phyloP scores from a whole-genome alignment of 2,888 invertebrate species.

The Limnephilus lunatus region DNA sequence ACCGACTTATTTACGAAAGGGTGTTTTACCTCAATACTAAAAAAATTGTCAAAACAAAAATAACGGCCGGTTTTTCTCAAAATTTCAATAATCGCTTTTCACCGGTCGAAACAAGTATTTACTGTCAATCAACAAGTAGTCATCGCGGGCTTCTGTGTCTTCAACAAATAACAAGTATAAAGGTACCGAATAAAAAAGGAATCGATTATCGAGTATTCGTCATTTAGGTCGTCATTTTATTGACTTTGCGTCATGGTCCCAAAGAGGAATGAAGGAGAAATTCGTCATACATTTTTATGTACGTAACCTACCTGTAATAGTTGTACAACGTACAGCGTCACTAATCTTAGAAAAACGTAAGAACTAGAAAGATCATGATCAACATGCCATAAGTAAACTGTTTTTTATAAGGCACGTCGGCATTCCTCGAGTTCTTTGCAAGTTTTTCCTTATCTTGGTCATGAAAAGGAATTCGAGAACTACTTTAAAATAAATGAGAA shows the following conservation, averaged over 20 bases:
- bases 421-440: not conserved
- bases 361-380: constrained; percentile 2
- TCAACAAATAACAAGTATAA: not conserved
- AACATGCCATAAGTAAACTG: not conserved
- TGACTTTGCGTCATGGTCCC: not conserved
- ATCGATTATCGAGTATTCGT: not conserved
- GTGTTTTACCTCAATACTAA: not conserved
- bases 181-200: not conserved
- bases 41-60: not conserved
- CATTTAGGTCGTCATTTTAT: not conserved
- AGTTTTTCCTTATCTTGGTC: not conserved
- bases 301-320: not conserved
- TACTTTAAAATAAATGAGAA: not conserved
- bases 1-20: not conserved
- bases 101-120: not conserved
- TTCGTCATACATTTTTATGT: not conserved
- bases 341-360: not conserved
- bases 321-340: not conserved
- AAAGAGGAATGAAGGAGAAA: not conserved
- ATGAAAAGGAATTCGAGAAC: not conserved
- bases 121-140: not conserved
- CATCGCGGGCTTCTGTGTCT: not conserved
- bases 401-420: not conserved
- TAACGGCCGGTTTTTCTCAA: not conserved
- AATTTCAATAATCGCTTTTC: not conserved